Evolutionary conservation across 1,140 invertebrate species (phyloP).

Genomic region (Sesamia nonagrioides): DNA sequence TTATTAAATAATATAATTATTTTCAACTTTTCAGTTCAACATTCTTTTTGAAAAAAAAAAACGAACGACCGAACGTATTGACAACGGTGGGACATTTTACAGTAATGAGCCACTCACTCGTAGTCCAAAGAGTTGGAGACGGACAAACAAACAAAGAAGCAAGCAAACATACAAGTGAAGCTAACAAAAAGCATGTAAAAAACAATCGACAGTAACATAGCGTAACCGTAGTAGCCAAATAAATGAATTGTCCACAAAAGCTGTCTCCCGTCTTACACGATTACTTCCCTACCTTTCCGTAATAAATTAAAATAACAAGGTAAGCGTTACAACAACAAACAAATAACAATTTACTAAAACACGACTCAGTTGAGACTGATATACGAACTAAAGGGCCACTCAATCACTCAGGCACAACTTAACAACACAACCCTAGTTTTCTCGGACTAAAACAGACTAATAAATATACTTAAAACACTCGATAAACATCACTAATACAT

Average conservation of each 20-base stretch:
- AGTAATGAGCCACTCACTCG: no score
- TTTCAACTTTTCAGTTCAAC: no score
- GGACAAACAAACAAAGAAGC: no score
- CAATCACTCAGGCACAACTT: neutral
- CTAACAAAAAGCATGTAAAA: no score
- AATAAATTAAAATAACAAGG: constrained; percentile 2
- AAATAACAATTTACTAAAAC: constrained; percentile 27
- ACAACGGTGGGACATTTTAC: no score
- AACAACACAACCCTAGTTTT: constrained; percentile 33
- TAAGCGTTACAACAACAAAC: constrained; percentile 3
- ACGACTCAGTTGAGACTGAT: neutral
- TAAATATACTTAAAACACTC: constrained; percentile 34
- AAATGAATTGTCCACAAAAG: neutral
- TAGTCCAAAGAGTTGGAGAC: no score
- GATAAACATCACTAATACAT: constrained; percentile 31
- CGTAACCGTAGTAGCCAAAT: neutral
- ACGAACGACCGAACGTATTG: no score
- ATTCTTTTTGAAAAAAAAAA: no score
- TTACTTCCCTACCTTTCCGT: neutral
- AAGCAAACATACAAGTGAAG: no score
- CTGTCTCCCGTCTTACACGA: neutral
- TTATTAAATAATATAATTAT: no score
- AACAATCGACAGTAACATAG: no score
- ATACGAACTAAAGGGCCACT: neutral
- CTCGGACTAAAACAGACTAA: neutral